phyloP scores from a whole-genome alignment of 2,113 vertebrate species.

The Myiagra hebetior region DNA sequence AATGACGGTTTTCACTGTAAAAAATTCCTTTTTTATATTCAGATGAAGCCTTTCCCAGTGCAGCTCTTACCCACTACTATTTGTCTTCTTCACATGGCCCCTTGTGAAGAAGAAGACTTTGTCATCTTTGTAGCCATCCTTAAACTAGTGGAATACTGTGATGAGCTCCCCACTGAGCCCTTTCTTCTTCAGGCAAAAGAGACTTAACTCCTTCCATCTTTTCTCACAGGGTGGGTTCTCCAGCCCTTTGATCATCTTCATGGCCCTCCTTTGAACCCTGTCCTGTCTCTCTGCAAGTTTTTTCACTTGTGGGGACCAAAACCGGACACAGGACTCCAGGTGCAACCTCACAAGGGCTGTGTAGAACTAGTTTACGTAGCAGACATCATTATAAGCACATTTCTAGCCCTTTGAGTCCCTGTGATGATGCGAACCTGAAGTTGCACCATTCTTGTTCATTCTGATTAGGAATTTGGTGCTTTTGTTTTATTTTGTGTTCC shows the following conservation, averaged over 20 bases:
- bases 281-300: not conserved
- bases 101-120: not conserved
- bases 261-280: not conserved
- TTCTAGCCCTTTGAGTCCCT: not conserved
- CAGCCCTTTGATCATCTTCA: not conserved
- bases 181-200: not conserved
- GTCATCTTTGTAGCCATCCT: not conserved
- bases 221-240: not conserved
- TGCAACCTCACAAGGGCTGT: not conserved
- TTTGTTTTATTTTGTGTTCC: constrained; percentile 10
- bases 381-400: not conserved
- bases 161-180: not conserved
- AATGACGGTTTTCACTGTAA: not conserved
- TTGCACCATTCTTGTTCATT: not conserved
- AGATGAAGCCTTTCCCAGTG: not conserved
- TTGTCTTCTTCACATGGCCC: not conserved
- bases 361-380: not conserved
- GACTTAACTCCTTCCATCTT: not conserved
- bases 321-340: not conserved
- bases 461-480: not conserved
- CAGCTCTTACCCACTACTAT: not conserved
- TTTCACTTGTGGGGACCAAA: not conserved
- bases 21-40: not conserved
- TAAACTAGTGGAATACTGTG: not conserved
- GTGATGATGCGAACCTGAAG: not conserved